These are phyloP conservation scores for Pilophorus perplexus DNA, from an alignment of 2,888 invertebrate species.

Conservation along the genomic window DNA sequence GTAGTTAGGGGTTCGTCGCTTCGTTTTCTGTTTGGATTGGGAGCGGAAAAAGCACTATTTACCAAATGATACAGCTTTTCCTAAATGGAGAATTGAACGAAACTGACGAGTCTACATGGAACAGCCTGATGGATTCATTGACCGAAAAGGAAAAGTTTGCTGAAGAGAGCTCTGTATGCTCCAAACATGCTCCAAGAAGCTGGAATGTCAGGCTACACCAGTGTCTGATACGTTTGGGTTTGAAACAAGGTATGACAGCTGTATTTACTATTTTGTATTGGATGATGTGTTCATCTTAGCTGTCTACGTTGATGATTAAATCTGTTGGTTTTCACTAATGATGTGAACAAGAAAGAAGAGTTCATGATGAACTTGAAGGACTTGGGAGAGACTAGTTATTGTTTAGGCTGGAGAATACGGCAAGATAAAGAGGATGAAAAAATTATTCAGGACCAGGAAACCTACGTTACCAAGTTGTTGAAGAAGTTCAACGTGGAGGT, in stretches of 20 bases:
- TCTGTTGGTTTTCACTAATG: too few species aligned
- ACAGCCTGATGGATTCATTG: constrained; percentile 45
- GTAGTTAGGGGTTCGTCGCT: background rate
- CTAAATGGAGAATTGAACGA: constrained; percentile 49
- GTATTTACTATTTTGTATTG: too few species aligned
- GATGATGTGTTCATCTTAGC: too few species aligned
- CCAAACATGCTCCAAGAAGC: constrained; percentile 43
- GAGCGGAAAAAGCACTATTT: constrained; percentile 46
- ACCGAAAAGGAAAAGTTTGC: constrained; percentile 21
- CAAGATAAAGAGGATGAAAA: too few species aligned
- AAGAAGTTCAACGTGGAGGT: background rate
- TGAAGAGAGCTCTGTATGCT: constrained; percentile 47
- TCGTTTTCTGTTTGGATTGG: constrained; percentile 45
- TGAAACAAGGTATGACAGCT: too few species aligned
- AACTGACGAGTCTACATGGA: constrained; percentile 49
- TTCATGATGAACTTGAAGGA: background rate
- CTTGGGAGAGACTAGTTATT: background rate
- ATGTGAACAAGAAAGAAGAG: too few species aligned
- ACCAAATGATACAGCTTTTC: constrained; percentile 49
- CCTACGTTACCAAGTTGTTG: too few species aligned
- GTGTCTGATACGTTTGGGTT: too few species aligned
- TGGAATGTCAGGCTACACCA: constrained; percentile 43
- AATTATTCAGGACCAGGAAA: too few species aligned
- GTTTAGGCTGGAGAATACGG: too few species aligned
- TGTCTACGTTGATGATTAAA: too few species aligned